Percentiles rank a stretch among this genome's conserved stretches.
These are phyloP conservation scores for Argynnis bischoffii DNA, from an alignment of 2,888 invertebrate genomes.

Conservation along the genomic window DNA sequence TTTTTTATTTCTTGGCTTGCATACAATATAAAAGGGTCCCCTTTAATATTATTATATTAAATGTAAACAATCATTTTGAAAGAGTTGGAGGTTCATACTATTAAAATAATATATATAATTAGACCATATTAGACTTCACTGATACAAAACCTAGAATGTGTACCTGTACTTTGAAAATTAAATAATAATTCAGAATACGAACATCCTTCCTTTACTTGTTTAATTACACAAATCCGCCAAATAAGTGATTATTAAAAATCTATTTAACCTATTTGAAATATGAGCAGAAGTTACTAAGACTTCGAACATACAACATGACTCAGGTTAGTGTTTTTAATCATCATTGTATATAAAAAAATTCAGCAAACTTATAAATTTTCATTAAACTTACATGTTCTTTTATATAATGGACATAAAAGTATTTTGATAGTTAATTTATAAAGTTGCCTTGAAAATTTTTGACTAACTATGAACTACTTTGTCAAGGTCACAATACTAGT, in stretches of 20 bases:
- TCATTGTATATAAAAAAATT: too few relatives aligned
- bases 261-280: constrained; percentile 21
- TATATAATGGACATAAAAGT: background rate
- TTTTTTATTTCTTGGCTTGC: too few relatives aligned
- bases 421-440: background rate
- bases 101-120: background rate
- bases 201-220: constrained; percentile 7
- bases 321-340: constrained; percentile 21
- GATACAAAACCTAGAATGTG: background rate
- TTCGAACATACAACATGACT: constrained; percentile 32
- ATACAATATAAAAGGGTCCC: too few relatives aligned
- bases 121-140: background rate
- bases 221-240: constrained; percentile 16
- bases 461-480: background rate
- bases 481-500: constrained; percentile 25
- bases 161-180: background rate
- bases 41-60: too few relatives aligned
- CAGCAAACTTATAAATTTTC: too few relatives aligned
- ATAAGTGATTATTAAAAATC: constrained; percentile 16
- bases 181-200: constrained; percentile 1
- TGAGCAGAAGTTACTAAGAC: constrained; percentile 18
- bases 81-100: too few relatives aligned
- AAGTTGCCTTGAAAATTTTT: background rate
- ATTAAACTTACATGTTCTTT: too few relatives aligned
- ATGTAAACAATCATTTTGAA: too few relatives aligned